Conservation (phyloP, 2,888 invertebrate genomes). For the Dastarcus helophoroides region DNA sequence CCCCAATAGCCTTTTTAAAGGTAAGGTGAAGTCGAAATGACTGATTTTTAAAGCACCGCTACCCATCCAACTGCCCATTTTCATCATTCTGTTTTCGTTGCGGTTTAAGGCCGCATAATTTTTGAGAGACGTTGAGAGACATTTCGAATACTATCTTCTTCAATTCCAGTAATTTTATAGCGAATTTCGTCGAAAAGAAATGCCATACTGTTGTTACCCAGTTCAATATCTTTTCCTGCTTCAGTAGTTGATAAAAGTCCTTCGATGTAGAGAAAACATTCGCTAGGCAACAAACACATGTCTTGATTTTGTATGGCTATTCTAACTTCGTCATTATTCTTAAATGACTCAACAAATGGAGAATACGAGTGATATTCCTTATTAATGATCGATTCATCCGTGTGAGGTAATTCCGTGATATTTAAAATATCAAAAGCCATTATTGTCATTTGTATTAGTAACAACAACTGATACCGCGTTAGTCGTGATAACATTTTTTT, state of each 20-base stretch:
- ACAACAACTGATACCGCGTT: too few relatives aligned
- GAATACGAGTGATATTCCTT: conserved; percentile 18
- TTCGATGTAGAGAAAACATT: conserved; percentile 17
- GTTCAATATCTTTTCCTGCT: conserved; percentile 4
- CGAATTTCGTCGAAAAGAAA: conserved; percentile 11
- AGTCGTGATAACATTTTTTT: too few relatives aligned
- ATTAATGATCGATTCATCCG: conserved; percentile 16
- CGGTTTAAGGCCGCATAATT: conserved; percentile 11
- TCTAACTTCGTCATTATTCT: conserved; percentile 22
- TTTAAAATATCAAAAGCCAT: conserved; percentile 14
- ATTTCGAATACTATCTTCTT: conserved; percentile 14
- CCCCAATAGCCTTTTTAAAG: conserved; percentile 14
- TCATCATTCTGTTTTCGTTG: conserved; percentile 5
- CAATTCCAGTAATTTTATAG: conserved; percentile 16
- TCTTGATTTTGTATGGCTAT: conserved; percentile 20
- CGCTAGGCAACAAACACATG: conserved; percentile 10
- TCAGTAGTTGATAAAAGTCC: conserved; percentile 10
- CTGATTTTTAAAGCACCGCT: conserved; percentile 4
- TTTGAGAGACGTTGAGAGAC: conserved; percentile 11
- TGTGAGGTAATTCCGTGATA: conserved; percentile 8
- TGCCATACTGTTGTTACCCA: conserved; percentile 11
- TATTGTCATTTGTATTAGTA: too few relatives aligned
- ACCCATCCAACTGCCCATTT: conserved; percentile 11
- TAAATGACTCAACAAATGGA: conserved; percentile 17
- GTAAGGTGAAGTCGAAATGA: conserved; percentile 13